Evolutionary conservation across 2,888 invertebrate species (phyloP), one percentile per base, ranked within the genome.

Genomic region (Linnaemya vulpina): DNA sequence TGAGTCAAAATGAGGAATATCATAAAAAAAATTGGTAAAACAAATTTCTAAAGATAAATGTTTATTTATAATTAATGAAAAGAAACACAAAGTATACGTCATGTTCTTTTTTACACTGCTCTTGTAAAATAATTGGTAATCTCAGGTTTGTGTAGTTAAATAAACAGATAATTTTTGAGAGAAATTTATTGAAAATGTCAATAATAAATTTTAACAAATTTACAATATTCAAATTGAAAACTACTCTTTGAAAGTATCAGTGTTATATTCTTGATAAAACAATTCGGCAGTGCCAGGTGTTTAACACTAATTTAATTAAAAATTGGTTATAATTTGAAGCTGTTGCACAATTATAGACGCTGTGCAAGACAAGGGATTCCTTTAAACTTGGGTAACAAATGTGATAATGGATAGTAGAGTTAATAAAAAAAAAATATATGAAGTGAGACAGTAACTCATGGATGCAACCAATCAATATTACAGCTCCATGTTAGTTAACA

Each of bases 1-100:
- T 85, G 85, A 85, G 78, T 85, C 85, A 85, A 85, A 84, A 78
- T 49, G n/a, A 71, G 65, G 55, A 82, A 76, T 70, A 80, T 40
- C 10, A 62, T 7, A 46, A 35, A 38, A 55, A 38, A 49, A 73
- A 49, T 58, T n/a, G 63, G 43, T 51, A 55, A 79, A 79, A 10
- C 13, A 20, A 60, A 62, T 11, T 75, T 62, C 15, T 11, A 22
- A 67, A 63, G 62, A 40, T 51, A 78, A 53, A 60, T 68, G 4
- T 46, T 58, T 76, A 67, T 80, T 51, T 30, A 35, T 53, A 55
- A 71, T 71, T 71, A 78, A 71, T 78, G 63, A 58, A 62, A 74
- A 46, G 15, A 17, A 68, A 38, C 17, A 20, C 43, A 49, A 77
- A 38, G 40, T 40, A 30, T 46, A 75, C 60, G 68, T 75, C 65